phyloP scores from a whole-genome alignment of 2,113 vertebrate species.

The Girardinichthys multiradiatus region DNA sequence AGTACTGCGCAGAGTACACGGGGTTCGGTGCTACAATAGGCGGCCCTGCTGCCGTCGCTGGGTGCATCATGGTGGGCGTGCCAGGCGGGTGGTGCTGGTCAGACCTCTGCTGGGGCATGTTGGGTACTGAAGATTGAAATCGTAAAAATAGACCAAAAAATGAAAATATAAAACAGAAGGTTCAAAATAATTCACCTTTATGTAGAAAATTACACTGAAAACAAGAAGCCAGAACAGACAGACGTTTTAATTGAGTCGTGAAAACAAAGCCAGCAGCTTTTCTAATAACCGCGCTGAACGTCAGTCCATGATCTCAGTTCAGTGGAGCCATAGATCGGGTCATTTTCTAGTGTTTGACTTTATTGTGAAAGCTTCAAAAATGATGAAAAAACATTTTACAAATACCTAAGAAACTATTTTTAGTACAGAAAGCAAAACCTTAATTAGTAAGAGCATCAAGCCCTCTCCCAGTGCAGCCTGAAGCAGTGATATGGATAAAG shows the following conservation, averaged over 20 bases:
- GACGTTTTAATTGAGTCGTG: too few species aligned
- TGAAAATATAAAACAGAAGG: neutral
- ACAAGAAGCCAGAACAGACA: too few species aligned
- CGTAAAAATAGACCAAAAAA: conserved; percentile 8
- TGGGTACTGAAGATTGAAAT: conserved; percentile 85
- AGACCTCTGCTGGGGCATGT: conserved; percentile 95
- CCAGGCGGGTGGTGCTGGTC: conserved; percentile 94
- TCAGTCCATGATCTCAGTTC: too few species aligned
- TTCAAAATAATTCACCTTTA: too few species aligned
- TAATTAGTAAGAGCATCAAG: neutral
- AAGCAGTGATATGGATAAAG: neutral
- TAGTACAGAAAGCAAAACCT: too few species aligned
- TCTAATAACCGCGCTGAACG: too few species aligned
- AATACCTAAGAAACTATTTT: neutral
- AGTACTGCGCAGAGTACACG: conserved; percentile 94
- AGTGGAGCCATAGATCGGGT: too few species aligned
- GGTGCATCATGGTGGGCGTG: conserved; percentile 93
- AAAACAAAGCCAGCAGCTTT: too few species aligned
- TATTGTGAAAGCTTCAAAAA: neutral
- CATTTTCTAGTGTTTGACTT: neutral
- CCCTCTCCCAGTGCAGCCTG: neutral
- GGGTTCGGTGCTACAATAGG: conserved; percentile 93
- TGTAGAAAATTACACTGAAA: too few species aligned
- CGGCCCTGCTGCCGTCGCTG: conserved; percentile 92
- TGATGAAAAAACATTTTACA: neutral